These are phyloP conservation scores for Jacana jacana DNA, from an alignment of 2,113 vertebrate genomes.

Conservation along the genomic window DNA sequence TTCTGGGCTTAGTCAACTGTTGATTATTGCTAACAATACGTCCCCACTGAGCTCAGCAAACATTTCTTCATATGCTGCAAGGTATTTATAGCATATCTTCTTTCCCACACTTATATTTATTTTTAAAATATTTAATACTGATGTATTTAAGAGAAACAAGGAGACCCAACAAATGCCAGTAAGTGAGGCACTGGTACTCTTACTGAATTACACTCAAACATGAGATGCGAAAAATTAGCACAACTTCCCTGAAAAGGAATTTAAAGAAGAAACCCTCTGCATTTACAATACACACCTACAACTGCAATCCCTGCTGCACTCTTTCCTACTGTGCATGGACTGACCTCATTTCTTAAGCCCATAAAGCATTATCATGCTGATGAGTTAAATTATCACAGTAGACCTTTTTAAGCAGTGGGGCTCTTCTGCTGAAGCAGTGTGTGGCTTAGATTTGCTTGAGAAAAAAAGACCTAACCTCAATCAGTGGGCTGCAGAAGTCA, in stretches of 20 bases:
- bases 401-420: slow-evolving; percentile 1
- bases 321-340: neutral
- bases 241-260: neutral
- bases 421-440: slow-evolving; percentile 32
- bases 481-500: slow-evolving; percentile 46
- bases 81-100: neutral
- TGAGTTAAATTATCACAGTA: slow-evolving; percentile 23
- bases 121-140: neutral
- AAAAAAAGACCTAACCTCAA: slow-evolving; percentile 5
- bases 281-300: slow-evolving; percentile 1
- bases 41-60: neutral
- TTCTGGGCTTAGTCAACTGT: neutral
- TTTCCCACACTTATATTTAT: neutral
- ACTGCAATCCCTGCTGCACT: neutral
- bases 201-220: neutral
- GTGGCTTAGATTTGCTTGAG: slow-evolving; percentile 46
- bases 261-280: neutral
- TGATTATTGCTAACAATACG: neutral
- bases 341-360: slow-evolving; percentile 20
- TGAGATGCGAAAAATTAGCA: neutral
- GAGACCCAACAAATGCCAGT: neutral
- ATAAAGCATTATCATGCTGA: slow-evolving; percentile 24
- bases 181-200: neutral
- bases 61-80: neutral
- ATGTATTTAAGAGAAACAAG: neutral